A percentile compares a stretch with the other conserved stretches of the same genome.
Conservation (phyloP, 1,140 invertebrate species). For the Nasonia giraulti region DNA sequence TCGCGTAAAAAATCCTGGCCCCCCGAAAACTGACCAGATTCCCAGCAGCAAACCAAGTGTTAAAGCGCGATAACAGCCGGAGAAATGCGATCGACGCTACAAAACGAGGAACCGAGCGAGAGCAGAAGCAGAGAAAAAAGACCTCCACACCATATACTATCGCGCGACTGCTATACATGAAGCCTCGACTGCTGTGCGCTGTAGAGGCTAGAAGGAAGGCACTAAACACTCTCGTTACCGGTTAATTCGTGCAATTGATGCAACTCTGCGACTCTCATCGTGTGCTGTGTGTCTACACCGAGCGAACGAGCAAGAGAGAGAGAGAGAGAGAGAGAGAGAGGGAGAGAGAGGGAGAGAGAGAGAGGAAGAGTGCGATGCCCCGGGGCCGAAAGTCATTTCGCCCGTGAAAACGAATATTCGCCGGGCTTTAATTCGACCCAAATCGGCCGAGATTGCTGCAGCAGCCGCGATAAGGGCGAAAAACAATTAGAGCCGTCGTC, state of each 20-base stretch:
- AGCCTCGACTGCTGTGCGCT: not conserved
- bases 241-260: conserved; percentile 50
- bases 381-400: conserved; percentile 29
- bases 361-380: conserved; percentile 8
- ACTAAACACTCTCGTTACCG: conserved; percentile 45
- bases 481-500: conserved; percentile 29
- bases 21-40: not conserved
- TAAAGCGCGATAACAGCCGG: not conserved
- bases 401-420: conserved; percentile 21
- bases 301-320: too few relatives aligned
- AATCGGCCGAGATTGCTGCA: conserved; percentile 26
- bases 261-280: conserved; percentile 28
- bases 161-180: not conserved
- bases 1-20: not conserved
- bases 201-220: not conserved
- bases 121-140: not conserved
- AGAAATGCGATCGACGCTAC: not conserved
- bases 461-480: conserved; percentile 19
- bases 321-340: too few relatives aligned
- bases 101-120: conserved; percentile 1
- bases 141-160: not conserved
- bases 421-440: conserved; percentile 30
- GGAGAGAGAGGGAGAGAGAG: too few relatives aligned
- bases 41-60: not conserved
- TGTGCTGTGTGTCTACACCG: not conserved